A percentile compares a stretch with the other conserved stretches of the same genome.
Evolutionary conservation across 2,797 vertebrate genomes (phyloP).

Genomic region (Sparidentex hasta): DNA sequence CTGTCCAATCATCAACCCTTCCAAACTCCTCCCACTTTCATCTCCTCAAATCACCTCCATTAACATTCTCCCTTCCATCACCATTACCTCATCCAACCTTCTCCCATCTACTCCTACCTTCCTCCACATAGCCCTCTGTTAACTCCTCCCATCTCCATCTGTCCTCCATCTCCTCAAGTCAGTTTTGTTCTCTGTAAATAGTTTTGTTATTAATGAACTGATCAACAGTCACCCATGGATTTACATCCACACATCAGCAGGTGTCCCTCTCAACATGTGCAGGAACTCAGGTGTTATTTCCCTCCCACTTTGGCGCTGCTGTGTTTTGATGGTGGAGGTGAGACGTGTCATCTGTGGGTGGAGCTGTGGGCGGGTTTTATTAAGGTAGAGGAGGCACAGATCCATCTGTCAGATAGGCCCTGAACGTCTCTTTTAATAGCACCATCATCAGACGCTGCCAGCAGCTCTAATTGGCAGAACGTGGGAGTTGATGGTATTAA

Average conservation of each 20-base stretch:
- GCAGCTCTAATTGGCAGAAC: slow-evolving; percentile 79
- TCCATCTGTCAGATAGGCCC: slow-evolving; percentile 77
- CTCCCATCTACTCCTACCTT: neutral
- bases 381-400: slow-evolving; percentile 63
- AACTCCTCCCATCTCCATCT: slow-evolving; percentile 10
- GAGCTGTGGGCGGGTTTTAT: slow-evolving; percentile 70
- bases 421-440: slow-evolving; percentile 78
- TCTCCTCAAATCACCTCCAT: neutral
- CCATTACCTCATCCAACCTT: neutral
- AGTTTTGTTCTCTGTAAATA: slow-evolving; percentile 1
- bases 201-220: neutral
- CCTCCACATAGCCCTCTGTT: neutral
- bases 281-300: slow-evolving; percentile 29
- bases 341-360: slow-evolving; percentile 68
- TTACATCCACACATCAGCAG: neutral
- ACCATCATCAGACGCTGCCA: slow-evolving; percentile 75
- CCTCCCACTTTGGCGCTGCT: slow-evolving; percentile 25
- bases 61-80: neutral
- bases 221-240: neutral
- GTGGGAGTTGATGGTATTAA: slow-evolving; percentile 80
- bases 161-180: neutral
- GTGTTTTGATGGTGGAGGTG: slow-evolving; percentile 52
- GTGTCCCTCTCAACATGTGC: neutral
- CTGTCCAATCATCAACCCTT: too few species aligned
- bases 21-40: neutral